These are phyloP conservation scores for Ostrea edulis DNA, from an alignment of 1,140 invertebrate genomes.

Conservation along the genomic window DNA sequence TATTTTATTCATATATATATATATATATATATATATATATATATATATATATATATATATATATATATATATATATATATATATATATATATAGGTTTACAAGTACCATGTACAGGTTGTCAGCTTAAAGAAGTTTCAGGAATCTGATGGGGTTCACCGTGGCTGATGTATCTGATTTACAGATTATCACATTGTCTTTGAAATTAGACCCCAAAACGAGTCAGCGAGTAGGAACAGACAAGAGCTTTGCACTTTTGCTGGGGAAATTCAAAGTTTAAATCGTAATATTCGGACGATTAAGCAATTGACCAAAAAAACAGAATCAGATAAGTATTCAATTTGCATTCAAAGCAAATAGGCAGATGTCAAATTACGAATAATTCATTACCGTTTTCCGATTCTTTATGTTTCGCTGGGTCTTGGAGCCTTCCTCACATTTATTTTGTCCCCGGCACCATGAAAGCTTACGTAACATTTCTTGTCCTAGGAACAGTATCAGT, in stretches of 20 bases:
- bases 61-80: no score
- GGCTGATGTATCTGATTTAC: not conserved
- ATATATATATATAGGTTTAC: no score
- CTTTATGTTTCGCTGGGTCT: not conserved
- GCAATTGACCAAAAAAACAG: slow-evolving; percentile 18
- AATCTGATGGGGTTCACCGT: not conserved
- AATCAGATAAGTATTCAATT: slow-evolving; percentile 11
- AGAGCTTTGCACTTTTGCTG: not conserved
- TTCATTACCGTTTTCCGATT: not conserved
- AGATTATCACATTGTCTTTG: not conserved
- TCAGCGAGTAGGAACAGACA: not conserved
- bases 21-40: no score
- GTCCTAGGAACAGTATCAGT: not conserved
- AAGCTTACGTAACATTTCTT: not conserved
- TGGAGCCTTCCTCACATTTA: not conserved
- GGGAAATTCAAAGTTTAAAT: not conserved
- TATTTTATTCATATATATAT: no score
- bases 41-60: no score
- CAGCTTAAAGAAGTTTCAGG: no score
- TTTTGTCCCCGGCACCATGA: not conserved
- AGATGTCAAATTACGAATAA: not conserved
- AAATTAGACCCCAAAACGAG: not conserved
- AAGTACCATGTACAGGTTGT: no score
- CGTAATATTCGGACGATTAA: not conserved
- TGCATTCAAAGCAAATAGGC: not conserved